Base-by-base conservation (phyloP, 2,113 vertebrate genomes). In the Ptychochromis oligacanthus region DNA sequence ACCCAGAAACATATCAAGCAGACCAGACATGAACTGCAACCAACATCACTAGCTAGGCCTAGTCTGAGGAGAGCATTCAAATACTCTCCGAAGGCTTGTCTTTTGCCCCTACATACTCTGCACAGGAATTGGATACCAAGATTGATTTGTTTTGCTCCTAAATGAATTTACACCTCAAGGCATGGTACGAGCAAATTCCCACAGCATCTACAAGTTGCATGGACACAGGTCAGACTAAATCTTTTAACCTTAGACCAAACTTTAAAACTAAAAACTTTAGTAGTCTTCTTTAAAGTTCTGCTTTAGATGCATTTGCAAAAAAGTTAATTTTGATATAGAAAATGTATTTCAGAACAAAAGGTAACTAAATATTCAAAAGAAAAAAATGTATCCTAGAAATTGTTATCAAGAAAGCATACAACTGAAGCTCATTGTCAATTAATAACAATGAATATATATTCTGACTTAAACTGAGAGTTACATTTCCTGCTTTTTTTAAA, bases 121-220 rank as follows among this genome's bases (percentile, higher is more conserved):
- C 57, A n/a, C 57, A 76, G 14, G 74, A 57, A 58, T 40, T 36
- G n/a, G 54, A 43, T 17, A 58, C 34, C 74, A 76, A 40, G 52
- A 76, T 76, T 58, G 54, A 76, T 40, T 40, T 76, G 31, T 76
- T 76, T 40, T 40, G n/a, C n/a, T 57, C 40, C 54, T 58, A 57
- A 56, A 76, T 56, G 56, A 76, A 57, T 57, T 76, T 75, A 15
- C 74, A 76, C 31, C 54, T 75, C 5, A 10, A 57, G 14, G 14
- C 74, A 40, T 18, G n/a, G 31, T 76, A 1, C 54, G 38, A 56
- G 52, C 14, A 6, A 56, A 56, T 20, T 75, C 72, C 31, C 31
- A 56, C 4, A 56, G 13, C 52, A 72, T 56, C 31, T 55, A 12
- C 52, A 38, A 75, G n/a, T 38, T 56, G 20, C 31, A 38, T 36